Percentiles rank a stretch among this genome's conserved stretches.
These are phyloP conservation scores for Seladonia tumulorum DNA, from an alignment of 2,888 invertebrate species.

Conservation along the genomic window DNA sequence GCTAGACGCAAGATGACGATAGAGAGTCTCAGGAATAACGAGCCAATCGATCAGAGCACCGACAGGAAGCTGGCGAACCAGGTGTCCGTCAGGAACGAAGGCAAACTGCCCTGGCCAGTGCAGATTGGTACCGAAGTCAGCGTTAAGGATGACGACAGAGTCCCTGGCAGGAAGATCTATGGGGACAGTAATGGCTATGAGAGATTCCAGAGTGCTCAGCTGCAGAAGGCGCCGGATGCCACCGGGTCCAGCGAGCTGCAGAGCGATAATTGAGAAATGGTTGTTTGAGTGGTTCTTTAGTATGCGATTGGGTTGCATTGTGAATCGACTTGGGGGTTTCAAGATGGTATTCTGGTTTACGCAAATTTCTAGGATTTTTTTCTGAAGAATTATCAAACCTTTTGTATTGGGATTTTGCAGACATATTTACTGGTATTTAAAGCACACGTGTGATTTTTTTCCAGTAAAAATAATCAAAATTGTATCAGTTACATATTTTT, in stretches of 20 bases:
- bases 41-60: slow-evolving; percentile 59
- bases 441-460: no score
- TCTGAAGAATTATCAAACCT: no score
- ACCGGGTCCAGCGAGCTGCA: slow-evolving; percentile 67
- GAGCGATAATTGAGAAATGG: slow-evolving; percentile 56
- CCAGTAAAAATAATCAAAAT: no score
- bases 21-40: slow-evolving; percentile 59
- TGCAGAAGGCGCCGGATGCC: slow-evolving; percentile 71
- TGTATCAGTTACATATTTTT: no score
- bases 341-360: not conserved
- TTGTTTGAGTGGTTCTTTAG: not conserved
- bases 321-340: not conserved
- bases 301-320: not conserved
- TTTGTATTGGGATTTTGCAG: no score
- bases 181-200: slow-evolving; percentile 77
- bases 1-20: slow-evolving; percentile 52
- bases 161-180: slow-evolving; percentile 79
- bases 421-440: no score
- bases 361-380: no score
- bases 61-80: slow-evolving; percentile 68
- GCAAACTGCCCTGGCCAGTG: slow-evolving; percentile 79
- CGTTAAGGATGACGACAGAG: slow-evolving; percentile 80
- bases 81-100: slow-evolving; percentile 63
- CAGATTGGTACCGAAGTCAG: slow-evolving; percentile 80
- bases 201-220: slow-evolving; percentile 75